Percentiles rank a stretch among this genome's conserved stretches.
Conservation (phyloP, 2,888 invertebrate genomes). For the Aspidapion aeneum region DNA sequence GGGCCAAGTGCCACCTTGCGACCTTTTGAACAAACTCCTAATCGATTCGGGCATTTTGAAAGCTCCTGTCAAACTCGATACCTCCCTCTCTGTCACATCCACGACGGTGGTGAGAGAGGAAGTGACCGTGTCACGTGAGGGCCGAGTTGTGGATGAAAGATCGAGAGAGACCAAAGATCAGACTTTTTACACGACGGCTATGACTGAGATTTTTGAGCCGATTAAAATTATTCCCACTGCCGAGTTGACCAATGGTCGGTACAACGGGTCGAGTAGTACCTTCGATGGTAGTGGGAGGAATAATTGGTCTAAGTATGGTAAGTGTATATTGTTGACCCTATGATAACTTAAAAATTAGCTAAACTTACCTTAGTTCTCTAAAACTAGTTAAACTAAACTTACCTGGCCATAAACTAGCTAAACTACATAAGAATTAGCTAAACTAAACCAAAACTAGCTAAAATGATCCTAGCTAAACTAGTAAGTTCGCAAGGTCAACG, state of each 20-base stretch:
- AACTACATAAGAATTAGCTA: too few species aligned
- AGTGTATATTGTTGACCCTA: too few species aligned
- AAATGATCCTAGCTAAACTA: too few species aligned
- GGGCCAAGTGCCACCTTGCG: constrained; percentile 68
- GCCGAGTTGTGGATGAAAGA: constrained; percentile 66
- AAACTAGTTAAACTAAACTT: too few species aligned
- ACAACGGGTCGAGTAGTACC: constrained; percentile 35
- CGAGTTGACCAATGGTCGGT: constrained; percentile 41
- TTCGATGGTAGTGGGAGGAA: constrained; percentile 10
- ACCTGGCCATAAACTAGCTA: too few species aligned
- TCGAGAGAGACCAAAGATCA: constrained; percentile 68
- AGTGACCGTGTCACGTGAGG: constrained; percentile 63
- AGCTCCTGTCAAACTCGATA: constrained; percentile 67
- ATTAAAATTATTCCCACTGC: constrained; percentile 45
- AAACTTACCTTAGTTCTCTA: too few species aligned
- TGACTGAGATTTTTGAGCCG: constrained; percentile 66
- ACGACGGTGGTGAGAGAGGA: constrained; percentile 68
- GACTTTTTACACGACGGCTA: constrained; percentile 64
- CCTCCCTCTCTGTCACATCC: constrained; percentile 66
- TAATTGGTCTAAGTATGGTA: not conserved
- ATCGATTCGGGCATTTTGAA: constrained; percentile 62
- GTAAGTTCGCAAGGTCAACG: too few species aligned
- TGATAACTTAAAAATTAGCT: too few species aligned
- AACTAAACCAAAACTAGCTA: too few species aligned
- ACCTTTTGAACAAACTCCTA: constrained; percentile 65